Evolutionary conservation across 2,888 invertebrate species (phyloP).

Genomic region (Pristionchus entomophagus): DNA sequence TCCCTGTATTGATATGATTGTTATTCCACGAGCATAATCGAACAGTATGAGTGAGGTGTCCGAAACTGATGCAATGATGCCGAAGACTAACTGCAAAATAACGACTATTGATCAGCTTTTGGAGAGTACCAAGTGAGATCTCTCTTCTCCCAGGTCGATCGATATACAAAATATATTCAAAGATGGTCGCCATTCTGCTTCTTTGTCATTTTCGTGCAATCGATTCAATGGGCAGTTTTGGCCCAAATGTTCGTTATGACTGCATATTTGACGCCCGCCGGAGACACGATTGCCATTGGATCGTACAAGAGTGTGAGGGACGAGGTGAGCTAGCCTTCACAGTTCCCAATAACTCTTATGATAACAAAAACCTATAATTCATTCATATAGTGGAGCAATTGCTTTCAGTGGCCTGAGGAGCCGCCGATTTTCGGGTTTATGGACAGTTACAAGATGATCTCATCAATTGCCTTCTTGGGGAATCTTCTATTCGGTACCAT

Average conservation of each 20-base stretch:
- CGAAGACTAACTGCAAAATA: not conserved
- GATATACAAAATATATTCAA: not conserved
- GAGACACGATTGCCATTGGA: not conserved
- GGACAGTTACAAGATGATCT: not conserved
- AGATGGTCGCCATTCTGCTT: slow-evolving; percentile 25
- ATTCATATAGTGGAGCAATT: no score
- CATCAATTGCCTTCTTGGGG: slow-evolving; percentile 6
- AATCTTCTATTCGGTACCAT: slow-evolving; percentile 15
- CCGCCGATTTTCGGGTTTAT: not conserved
- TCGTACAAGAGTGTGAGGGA: slow-evolving; percentile 14
- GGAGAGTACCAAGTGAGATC: not conserved
- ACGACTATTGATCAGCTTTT: not conserved
- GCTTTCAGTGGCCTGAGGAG: not conserved
- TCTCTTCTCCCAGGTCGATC: not conserved
- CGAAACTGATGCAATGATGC: not conserved
- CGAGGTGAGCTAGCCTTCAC: not conserved
- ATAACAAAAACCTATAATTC: no score
- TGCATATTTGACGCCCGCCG: slow-evolving; percentile 8
- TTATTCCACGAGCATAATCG: not conserved
- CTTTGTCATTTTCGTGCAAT: not conserved
- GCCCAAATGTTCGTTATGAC: slow-evolving; percentile 44
- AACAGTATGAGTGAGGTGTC: not conserved
- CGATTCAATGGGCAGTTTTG: slow-evolving; percentile 5
- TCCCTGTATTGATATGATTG: not conserved
- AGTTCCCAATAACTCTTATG: no score